Base-by-base conservation (phyloP, 2,888 invertebrate genomes). In the Mimumesa dahlbomi region DNA sequence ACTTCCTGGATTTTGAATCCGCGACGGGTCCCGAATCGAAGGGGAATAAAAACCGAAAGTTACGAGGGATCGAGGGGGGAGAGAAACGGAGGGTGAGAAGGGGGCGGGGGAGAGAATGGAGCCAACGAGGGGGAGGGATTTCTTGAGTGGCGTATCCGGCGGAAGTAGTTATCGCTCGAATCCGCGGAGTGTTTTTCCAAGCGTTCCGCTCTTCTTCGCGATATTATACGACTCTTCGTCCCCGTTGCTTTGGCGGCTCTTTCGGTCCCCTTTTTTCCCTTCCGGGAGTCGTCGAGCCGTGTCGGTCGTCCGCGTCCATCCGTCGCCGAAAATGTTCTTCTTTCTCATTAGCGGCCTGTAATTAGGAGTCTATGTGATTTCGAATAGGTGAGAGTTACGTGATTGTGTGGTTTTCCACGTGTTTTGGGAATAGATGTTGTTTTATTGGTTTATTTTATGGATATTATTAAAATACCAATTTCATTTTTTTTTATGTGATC, bases 101-200 rank as follows among this genome's bases (percentile, higher is more conserved):
- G 36, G 22, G 46, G 16, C 13, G 31, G 6, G 45, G 22, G 40
- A 52, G 66, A 65, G 46, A 62, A n/a, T n/a, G n/a, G n/a, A n/a
- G n/a, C n/a, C n/a, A n/a, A n/a, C n/a, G n/a, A n/a, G n/a, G n/a
- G n/a, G n/a, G n/a, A 42, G 50, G 43, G 45, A 58, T 59, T 50
- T 56, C 46, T n/a, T 73, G 81, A 84, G 76, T 76, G 84, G 78
- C 82, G 79, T 74, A 75, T 85, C 85, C 85, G 82, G 68, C 83
- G 85, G 85, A 85, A 84, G 80, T 83, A 71, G 75, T 81, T 81
- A 82, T 84, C 81, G 66, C 65, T 72, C 56, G 36, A 19, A 52
- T 66, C 36, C 53, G 46, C 25, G 16, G 57, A 70, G 65, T 81
- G 71, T 79, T 79, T 82, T 82, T 76, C 61, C 64, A 72, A 73